Base-by-base conservation (phyloP, 2,888 invertebrate species). In the Mantis religiosa region DNA sequence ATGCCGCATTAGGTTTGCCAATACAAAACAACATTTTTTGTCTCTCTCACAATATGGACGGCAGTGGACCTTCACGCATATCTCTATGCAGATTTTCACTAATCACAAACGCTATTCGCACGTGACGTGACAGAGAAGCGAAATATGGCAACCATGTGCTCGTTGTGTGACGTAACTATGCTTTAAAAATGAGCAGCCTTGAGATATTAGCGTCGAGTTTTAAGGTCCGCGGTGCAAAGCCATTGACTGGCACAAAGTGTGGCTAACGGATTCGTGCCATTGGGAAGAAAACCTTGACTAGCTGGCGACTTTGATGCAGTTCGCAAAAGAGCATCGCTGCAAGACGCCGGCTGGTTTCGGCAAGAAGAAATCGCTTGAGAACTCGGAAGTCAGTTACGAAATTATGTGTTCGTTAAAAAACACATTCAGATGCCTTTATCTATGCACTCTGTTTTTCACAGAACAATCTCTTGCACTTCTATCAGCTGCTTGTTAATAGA, bases 101-200 rank as follows among this genome's bases (percentile, higher is more conserved):
- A 71, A 71, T 71, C 54, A 71, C 54, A 71, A 71, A 20, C 54
- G 54, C 54, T 71, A 71, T 71, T 71, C 54, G 54, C 54, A 71
- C 54, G 54, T 20, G 54, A 71, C 54, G 54, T 71, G 54, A 71
- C 20, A 71, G 54, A 71, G 54, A 71, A 71, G 54, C 54, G 85
- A 86, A 86, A 28, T 81, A 81, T 81, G 54, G 86, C 86, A 86
- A 86, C 86, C 86, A 28, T 86, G 86, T 71, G 30, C 84, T 28
- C 83, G 83, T 83, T 84, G 83, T 54, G 83, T 84, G 88, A 88
- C 88, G 88, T 28, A 88, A 88, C 27, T 54, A 84, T 83, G 20
- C 86, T 86, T 83, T 84, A 88, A 88, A 88, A 83, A 88, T 84
- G 88, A 84, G 28, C 83, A 84, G 71, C 88, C 88, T 88, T 88